Percentiles rank a stretch among this genome's conserved stretches.
These are phyloP conservation scores for Tapera naevia DNA, from an alignment of 2,797 vertebrate species.

Conservation along the genomic window DNA sequence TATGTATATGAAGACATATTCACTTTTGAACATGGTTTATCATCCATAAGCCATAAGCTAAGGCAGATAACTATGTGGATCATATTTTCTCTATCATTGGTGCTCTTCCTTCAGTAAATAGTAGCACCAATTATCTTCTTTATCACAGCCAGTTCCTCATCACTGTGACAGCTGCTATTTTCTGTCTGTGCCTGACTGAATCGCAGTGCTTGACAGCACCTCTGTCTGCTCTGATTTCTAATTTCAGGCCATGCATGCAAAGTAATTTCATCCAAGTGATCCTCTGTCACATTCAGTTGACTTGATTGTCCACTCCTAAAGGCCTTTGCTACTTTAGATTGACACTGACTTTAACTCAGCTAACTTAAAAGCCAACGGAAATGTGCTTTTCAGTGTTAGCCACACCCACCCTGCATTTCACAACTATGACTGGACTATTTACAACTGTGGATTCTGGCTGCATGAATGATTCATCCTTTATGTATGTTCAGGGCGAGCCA, in stretches of 20 bases:
- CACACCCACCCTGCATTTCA: not conserved
- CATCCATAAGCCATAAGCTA: not conserved
- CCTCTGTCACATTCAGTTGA: not conserved
- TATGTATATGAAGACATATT: not conserved
- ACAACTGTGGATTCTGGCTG: not conserved
- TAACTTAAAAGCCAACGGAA: not conserved
- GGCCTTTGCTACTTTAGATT: not conserved
- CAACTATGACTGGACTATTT: not conserved
- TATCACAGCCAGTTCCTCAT: not conserved
- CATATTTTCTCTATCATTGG: not conserved
- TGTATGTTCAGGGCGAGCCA: not conserved
- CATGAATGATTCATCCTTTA: not conserved
- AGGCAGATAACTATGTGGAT: not conserved
- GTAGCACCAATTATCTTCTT: not conserved
- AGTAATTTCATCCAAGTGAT: not conserved
- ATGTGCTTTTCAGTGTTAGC: not conserved
- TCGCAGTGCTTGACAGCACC: not conserved
- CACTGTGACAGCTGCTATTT: not conserved
- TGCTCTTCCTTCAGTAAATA: not conserved
- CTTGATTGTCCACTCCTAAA: not conserved
- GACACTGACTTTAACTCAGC: not conserved
- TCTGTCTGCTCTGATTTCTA: not conserved
- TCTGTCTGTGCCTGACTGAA: not conserved
- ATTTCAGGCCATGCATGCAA: not conserved
- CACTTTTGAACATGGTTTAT: not conserved